Percentiles rank a stretch among this genome's conserved stretches.
Conservation (phyloP, 2,113 vertebrate species). For the Chloroceryle aenea region DNA sequence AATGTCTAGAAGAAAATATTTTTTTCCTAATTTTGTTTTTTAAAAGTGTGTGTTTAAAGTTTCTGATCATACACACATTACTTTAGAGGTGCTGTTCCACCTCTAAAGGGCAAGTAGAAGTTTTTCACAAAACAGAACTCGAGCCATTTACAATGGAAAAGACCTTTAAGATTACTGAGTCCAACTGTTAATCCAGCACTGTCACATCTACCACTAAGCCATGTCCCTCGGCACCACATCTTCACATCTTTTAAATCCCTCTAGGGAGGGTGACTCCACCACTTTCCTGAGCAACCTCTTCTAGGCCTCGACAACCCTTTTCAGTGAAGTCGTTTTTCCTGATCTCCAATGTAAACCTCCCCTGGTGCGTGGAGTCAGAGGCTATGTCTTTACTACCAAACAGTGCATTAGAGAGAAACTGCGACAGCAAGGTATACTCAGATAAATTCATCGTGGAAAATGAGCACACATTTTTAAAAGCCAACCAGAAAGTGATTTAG, state of each 20-base stretch:
- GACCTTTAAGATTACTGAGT: not conserved
- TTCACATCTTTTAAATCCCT: not conserved
- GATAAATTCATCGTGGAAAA: not conserved
- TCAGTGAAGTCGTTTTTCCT: not conserved
- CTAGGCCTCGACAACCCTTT: too few species aligned
- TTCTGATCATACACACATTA: not conserved
- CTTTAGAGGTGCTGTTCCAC: conserved; percentile 9
- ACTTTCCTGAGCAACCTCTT: not conserved
- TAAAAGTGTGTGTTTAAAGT: not conserved
- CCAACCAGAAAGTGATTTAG: not conserved
- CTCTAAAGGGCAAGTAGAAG: not conserved
- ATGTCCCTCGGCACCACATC: not conserved
- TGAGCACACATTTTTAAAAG: not conserved
- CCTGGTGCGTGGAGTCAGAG: too few species aligned
- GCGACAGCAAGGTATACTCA: not conserved
- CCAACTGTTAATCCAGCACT: not conserved
- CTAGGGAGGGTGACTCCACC: not conserved
- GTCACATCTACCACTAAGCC: not conserved
- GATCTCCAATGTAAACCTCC: not conserved
- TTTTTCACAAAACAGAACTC: not conserved
- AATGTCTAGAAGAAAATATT: not conserved
- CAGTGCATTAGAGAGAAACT: not conserved
- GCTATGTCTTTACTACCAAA: not conserved
- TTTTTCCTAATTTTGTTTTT: not conserved
- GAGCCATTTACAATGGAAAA: not conserved